These are phyloP conservation scores for Charaxes varanes DNA, from an alignment of 1,140 invertebrate genomes.

Conservation along the genomic window DNA sequence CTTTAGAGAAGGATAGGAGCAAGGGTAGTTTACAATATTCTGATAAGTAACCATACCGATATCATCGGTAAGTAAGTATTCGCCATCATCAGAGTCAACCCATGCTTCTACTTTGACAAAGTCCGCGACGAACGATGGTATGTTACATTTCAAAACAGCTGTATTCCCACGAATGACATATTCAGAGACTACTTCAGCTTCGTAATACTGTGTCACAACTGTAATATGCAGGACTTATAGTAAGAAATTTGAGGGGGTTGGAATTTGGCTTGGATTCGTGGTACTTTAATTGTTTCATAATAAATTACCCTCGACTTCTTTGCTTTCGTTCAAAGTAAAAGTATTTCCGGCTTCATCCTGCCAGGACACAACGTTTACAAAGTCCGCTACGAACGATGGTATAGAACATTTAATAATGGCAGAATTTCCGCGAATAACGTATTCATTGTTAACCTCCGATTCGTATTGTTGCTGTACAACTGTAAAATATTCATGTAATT, in stretches of 20 bases:
- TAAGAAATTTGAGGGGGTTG: slow-evolving; percentile 12
- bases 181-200: slow-evolving; percentile 93
- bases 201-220: slow-evolving; percentile 94
- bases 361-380: slow-evolving; percentile 92
- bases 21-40: no score
- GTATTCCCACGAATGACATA: slow-evolving; percentile 95
- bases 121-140: slow-evolving; percentile 93
- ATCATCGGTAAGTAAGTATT: slow-evolving; percentile 74
- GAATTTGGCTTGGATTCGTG: slow-evolving; percentile 18
- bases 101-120: slow-evolving; percentile 93
- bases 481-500: slow-evolving; percentile 54
- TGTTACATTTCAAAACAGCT: slow-evolving; percentile 93
- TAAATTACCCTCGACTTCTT: slow-evolving; percentile 73
- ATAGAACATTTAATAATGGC: slow-evolving; percentile 94
- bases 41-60: slow-evolving; percentile 51
- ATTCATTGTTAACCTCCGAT: slow-evolving; percentile 92
- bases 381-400: slow-evolving; percentile 94
- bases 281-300: slow-evolving; percentile 10
- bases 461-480: slow-evolving; percentile 92
- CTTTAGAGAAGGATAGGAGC: no score
- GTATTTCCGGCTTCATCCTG: slow-evolving; percentile 81
- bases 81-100: slow-evolving; percentile 85
- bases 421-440: slow-evolving; percentile 92
- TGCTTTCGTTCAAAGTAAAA: slow-evolving; percentile 76
- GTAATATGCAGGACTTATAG: slow-evolving; percentile 38